These are phyloP conservation scores for Tinea trinotella DNA, from an alignment of 2,888 invertebrate genomes.

Conservation along the genomic window DNA sequence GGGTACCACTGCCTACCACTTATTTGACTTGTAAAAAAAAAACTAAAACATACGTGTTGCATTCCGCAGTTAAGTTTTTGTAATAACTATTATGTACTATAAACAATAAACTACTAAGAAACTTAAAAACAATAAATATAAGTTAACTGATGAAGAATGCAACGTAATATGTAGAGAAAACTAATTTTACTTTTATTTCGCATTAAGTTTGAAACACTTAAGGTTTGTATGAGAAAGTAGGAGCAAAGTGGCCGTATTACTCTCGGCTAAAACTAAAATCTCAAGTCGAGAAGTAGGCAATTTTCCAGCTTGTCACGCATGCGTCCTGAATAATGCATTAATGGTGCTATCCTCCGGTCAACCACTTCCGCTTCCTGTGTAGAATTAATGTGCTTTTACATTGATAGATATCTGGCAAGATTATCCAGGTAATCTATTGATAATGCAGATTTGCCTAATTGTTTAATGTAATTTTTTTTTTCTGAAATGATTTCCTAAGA, in stretches of 20 bases:
- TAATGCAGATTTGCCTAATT: background rate
- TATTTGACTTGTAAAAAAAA: too few relatives aligned
- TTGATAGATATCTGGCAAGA: background rate
- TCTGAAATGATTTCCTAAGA: too few relatives aligned
- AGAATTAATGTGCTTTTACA: constrained; percentile 51
- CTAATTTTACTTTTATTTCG: background rate
- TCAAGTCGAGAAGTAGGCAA: constrained; percentile 12
- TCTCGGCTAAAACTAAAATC: constrained; percentile 8
- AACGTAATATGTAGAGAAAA: background rate
- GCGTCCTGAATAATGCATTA: constrained; percentile 62
- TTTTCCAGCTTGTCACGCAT: constrained; percentile 30
- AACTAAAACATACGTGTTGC: too few relatives aligned
- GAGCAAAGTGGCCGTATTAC: background rate
- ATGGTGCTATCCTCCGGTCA: constrained; percentile 59
- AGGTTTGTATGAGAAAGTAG: constrained; percentile 6
- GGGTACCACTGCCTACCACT: too few relatives aligned
- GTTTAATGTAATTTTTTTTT: background rate
- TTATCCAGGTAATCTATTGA: background rate
- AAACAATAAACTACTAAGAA: too few relatives aligned
- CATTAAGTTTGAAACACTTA: constrained; percentile 3
- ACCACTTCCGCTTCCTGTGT: constrained; percentile 57
- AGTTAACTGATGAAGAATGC: too few relatives aligned
- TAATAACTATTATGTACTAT: too few relatives aligned
- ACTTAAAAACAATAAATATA: too few relatives aligned
- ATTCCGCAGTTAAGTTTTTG: too few relatives aligned